A percentile compares a stretch with the other conserved stretches of the same genome.
Evolutionary conservation across 1,140 invertebrate genomes (phyloP).

Genomic region (Aradophagus sp.): DNA sequence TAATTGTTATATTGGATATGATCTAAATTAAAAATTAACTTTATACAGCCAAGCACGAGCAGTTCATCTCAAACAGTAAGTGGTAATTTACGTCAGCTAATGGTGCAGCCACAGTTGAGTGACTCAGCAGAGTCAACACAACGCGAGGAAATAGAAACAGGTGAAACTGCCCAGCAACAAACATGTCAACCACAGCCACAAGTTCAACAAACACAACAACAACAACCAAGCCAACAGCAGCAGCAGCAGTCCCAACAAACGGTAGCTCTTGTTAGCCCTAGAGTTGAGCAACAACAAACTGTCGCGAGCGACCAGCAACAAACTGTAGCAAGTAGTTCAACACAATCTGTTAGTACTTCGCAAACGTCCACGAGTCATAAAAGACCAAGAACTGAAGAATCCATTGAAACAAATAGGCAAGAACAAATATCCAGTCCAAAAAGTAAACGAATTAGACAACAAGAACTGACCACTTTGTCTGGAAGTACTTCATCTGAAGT

Average conservation of each 20-base stretch:
- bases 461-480: slow-evolving; percentile 63
- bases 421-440: slow-evolving; percentile 69
- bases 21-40: slow-evolving; percentile 5
- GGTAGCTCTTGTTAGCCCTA: slow-evolving; percentile 83
- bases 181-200: slow-evolving; percentile 68
- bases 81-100: slow-evolving; percentile 64
- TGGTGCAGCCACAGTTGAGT: slow-evolving; percentile 69
- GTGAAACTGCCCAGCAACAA: slow-evolving; percentile 65
- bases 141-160: slow-evolving; percentile 73
- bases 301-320: slow-evolving; percentile 75
- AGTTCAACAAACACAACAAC: slow-evolving; percentile 75
- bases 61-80: slow-evolving; percentile 64
- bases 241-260: slow-evolving; percentile 79
- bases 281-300: slow-evolving; percentile 78
- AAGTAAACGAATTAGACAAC: slow-evolving; percentile 64
- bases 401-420: slow-evolving; percentile 69
- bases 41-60: slow-evolving; percentile 65
- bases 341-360: slow-evolving; percentile 78
- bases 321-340: slow-evolving; percentile 76
- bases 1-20: too few relatives aligned
- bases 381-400: slow-evolving; percentile 75
- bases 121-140: slow-evolving; percentile 72
- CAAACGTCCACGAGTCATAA: slow-evolving; percentile 77
- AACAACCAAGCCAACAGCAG: slow-evolving; percentile 69
- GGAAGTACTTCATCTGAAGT: slow-evolving; percentile 70